Evolutionary conservation across 1,140 invertebrate species (phyloP).

Genomic region (Pachypeltis micranthus): DNA sequence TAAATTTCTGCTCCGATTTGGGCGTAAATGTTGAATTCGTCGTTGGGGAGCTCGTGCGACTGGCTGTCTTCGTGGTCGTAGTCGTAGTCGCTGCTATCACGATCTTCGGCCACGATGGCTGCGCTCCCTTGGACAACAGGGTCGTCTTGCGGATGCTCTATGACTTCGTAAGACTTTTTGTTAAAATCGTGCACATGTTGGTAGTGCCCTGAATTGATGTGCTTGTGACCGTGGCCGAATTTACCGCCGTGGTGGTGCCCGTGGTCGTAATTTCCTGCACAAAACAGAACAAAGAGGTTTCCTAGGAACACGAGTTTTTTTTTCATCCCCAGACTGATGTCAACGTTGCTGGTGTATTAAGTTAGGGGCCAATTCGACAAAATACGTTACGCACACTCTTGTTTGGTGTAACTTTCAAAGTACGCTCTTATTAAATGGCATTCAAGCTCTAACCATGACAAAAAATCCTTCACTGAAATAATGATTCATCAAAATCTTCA

Average conservation of each 20-base stretch:
- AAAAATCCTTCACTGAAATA: no score
- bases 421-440: no score
- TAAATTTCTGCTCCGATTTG: slow-evolving; percentile 10
- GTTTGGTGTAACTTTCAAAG: no score
- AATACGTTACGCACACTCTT: no score
- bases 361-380: no score
- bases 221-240: slow-evolving; percentile 19
- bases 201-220: slow-evolving; percentile 5
- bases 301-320: not conserved
- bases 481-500: no score
- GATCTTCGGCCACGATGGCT: not conserved
- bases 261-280: slow-evolving; percentile 10
- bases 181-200: slow-evolving; percentile 10
- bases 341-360: no score
- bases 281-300: no score
- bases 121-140: not conserved
- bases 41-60: not conserved
- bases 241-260: slow-evolving; percentile 19
- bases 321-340: slow-evolving; percentile 18
- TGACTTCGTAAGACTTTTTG: slow-evolving; percentile 5
- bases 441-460: no score
- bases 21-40: slow-evolving; percentile 12
- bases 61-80: not conserved
- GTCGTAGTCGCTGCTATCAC: not conserved
- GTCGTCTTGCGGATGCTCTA: not conserved